A percentile compares a stretch with the other conserved stretches of the same genome.
phyloP scores from a whole-genome alignment of 2,113 vertebrate genomes.

The Perccottus glenii region DNA sequence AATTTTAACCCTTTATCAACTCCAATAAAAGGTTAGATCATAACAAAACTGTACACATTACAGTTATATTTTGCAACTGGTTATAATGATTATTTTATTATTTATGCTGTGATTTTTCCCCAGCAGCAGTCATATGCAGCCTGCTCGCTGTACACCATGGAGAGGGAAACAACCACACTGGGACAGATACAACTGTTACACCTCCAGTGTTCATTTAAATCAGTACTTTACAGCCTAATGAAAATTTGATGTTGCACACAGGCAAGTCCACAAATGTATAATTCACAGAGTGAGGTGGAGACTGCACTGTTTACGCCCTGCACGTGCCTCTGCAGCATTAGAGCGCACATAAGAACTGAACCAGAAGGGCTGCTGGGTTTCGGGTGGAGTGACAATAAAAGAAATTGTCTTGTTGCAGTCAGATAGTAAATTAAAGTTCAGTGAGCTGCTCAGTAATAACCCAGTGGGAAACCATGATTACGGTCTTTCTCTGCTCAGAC shows the following conservation, averaged over 20 bases:
- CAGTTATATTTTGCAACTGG: too few relatives aligned
- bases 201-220: constrained; percentile 5
- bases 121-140: constrained; percentile 7
- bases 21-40: too few relatives aligned
- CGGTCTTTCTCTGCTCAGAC: neutral
- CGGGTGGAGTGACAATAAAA: constrained; percentile 22
- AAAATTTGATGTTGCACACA: constrained; percentile 47
- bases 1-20: too few relatives aligned
- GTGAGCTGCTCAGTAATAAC: constrained; percentile 10
- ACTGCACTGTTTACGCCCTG: constrained; percentile 26
- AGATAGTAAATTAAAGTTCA: neutral
- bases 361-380: neutral
- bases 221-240: constrained; percentile 29
- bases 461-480: neutral
- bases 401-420: neutral
- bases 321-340: constrained; percentile 13
- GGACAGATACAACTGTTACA: neutral
- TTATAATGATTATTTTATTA: too few relatives aligned
- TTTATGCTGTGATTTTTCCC: neutral
- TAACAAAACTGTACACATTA: too few relatives aligned
- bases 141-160: neutral
- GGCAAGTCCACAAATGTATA: constrained; percentile 39
- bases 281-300: constrained; percentile 40
- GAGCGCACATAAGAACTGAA: too few relatives aligned
- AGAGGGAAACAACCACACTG: neutral